Evolutionary conservation across 2,888 invertebrate genomes (phyloP), one percentile per base, ranked within the genome.

Genomic region (Diarsia brunnea): DNA sequence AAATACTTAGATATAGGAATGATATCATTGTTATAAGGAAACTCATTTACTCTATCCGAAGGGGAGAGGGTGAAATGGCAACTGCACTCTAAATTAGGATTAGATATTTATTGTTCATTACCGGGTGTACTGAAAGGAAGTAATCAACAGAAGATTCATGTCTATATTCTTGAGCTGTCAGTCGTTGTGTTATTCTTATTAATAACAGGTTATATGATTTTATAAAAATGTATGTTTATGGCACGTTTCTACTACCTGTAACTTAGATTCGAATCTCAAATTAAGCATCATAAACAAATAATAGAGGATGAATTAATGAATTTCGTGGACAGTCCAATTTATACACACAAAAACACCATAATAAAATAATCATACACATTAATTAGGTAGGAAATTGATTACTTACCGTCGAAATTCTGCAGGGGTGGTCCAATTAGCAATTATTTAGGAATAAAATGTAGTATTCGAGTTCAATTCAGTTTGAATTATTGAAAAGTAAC

Each of bases 271-370:
- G 75, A 85, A 85, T 80, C 78, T 90, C 92, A 88, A 94, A 95
- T 95, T 94, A 95, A 90, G 90, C 86, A 90, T 89, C 91, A 93
- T 95, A 93, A 94, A 95, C 88, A 89, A 85, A 93, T 93, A 91
- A 92, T 90, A 81, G 84, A 81, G 86, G 88, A 85, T 87, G 89
- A 89, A 61, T 76, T 61, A 91, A 92, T 91, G 85, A 90, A 90
- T 90, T 90, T 89, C 79, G 87, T 88, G 84, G 88, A 88, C 87
- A 82, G 88, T 83, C 89, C 90, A 90, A 91, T 91, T 89, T 86
- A 88, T 85, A 88, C 87, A 88, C 85, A 90, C 89, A 89, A 88
- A 88, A 88, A 89, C 89, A 86, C 85, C 82, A 84, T 87, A 88
- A 89, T 93, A 91, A 92, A 94, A 91, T 90, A 91, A 93, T 93